Percentiles rank a stretch among this genome's conserved stretches.
Evolutionary conservation across 2,113 vertebrate genomes (phyloP).

Genomic region (Leucopsar rothschildi): DNA sequence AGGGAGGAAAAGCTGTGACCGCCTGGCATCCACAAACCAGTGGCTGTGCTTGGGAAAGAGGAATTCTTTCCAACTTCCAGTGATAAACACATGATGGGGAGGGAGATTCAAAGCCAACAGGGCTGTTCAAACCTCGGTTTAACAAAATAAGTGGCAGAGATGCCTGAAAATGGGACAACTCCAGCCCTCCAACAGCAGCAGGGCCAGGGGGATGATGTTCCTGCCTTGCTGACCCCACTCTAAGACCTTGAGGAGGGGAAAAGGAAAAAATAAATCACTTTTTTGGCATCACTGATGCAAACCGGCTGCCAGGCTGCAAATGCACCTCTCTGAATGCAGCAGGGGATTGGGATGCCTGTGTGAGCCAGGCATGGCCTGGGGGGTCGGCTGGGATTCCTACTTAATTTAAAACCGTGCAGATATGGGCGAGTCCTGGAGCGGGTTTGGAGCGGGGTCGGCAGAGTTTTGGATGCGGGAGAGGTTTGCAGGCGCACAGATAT

Average conservation of each 20-base stretch:
- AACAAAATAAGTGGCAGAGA: not conserved
- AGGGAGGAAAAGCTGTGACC: not conserved
- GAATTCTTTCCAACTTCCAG: not conserved
- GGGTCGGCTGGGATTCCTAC: accelerated
- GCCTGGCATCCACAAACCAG: not conserved
- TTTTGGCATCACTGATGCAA: not conserved
- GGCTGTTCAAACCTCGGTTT: not conserved
- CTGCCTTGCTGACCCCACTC: not conserved
- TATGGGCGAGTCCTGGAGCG: not conserved
- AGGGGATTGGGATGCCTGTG: not conserved
- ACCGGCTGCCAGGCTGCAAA: not conserved
- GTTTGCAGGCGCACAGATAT: not conserved
- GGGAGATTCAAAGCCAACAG: not conserved
- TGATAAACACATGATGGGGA: not conserved
- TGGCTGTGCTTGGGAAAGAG: not conserved
- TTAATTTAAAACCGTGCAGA: not conserved
- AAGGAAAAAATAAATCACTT: constrained; percentile 20
- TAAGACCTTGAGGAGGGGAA: not conserved
- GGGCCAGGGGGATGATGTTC: not conserved
- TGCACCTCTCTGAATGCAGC: not conserved
- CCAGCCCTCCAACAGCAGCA: not conserved
- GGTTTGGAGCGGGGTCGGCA: not conserved
- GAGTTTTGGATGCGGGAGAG: not conserved
- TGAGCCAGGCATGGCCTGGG: not conserved
- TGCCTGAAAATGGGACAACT: not conserved